Percentiles rank a stretch among this genome's conserved stretches.
Evolutionary conservation across 2,888 invertebrate genomes (phyloP).

Genomic region (Hipparchia semele): DNA sequence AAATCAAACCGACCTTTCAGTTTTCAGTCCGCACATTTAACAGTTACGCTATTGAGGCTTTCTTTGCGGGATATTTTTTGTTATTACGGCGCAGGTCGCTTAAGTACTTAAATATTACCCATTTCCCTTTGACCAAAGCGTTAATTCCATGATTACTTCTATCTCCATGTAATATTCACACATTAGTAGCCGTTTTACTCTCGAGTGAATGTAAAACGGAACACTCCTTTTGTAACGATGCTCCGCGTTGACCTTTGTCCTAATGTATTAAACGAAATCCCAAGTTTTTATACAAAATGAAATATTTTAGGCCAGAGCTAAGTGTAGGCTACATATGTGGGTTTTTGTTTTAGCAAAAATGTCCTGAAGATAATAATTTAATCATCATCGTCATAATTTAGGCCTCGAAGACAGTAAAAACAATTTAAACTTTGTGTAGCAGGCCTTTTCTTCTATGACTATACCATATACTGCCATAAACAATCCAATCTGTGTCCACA

Average conservation of each 20-base stretch:
- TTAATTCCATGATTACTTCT: slow-evolving; percentile 5
- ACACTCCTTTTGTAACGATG: slow-evolving; percentile 77
- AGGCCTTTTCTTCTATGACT: no score
- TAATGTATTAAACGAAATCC: slow-evolving; percentile 70
- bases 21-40: no score
- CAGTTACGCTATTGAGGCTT: no score
- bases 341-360: background rate
- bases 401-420: no score
- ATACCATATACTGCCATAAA: no score
- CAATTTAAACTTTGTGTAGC: no score
- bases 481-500: no score
- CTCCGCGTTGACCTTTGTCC: slow-evolving; percentile 66
- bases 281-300: slow-evolving; percentile 26
- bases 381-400: no score
- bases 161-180: slow-evolving; percentile 46
- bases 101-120: background rate
- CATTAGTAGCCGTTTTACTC: slow-evolving; percentile 57
- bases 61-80: no score
- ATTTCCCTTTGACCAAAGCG: background rate
- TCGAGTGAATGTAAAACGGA: slow-evolving; percentile 70
- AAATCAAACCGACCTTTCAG: no score
- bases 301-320: background rate
- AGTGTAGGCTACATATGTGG: background rate
- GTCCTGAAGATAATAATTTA: no score
- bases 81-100: background rate